Percentiles rank a stretch among this genome's conserved stretches.
These are phyloP conservation scores for Heliothis virescens DNA, from an alignment of 1,140 invertebrate species.

Conservation along the genomic window DNA sequence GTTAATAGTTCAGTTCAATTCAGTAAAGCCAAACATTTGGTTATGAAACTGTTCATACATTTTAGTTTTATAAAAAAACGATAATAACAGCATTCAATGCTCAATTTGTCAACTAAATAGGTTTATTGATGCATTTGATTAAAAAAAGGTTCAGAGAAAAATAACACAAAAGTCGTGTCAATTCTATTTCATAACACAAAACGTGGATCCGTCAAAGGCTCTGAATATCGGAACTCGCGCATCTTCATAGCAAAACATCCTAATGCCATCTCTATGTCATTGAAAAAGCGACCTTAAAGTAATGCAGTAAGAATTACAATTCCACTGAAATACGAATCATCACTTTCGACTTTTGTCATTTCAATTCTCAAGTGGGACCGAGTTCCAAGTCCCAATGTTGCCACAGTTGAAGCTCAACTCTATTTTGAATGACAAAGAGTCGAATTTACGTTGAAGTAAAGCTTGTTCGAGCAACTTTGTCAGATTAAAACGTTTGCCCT, in stretches of 20 bases:
- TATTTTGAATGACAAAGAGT: slow-evolving; percentile 35
- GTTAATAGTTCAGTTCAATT: too few species aligned
- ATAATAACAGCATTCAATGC: too few species aligned
- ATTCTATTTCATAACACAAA: slow-evolving; percentile 80
- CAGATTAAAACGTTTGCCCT: slow-evolving; percentile 70
- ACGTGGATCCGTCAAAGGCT: slow-evolving; percentile 78
- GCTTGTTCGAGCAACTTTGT: slow-evolving; percentile 53
- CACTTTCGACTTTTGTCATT: slow-evolving; percentile 67
- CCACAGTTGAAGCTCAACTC: slow-evolving; percentile 48
- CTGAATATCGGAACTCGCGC: slow-evolving; percentile 71
- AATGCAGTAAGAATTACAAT: slow-evolving; percentile 43
- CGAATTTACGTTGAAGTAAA: neutral
- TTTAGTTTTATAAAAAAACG: neutral
- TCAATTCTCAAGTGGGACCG: slow-evolving; percentile 60
- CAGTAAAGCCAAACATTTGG: too few species aligned
- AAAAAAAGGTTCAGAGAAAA: slow-evolving; percentile 33
- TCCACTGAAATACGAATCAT: slow-evolving; percentile 33
- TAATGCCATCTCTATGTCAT: slow-evolving; percentile 34
- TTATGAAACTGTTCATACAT: too few species aligned
- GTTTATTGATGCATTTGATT: slow-evolving; percentile 14
- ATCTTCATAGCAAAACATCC: slow-evolving; percentile 51
- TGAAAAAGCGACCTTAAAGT: slow-evolving; percentile 19
- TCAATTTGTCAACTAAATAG: neutral
- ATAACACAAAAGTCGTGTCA: slow-evolving; percentile 71
- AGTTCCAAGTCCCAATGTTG: slow-evolving; percentile 57